Base-by-base conservation (phyloP, 2,888 invertebrate genomes). In the Pinctada fucata region DNA sequence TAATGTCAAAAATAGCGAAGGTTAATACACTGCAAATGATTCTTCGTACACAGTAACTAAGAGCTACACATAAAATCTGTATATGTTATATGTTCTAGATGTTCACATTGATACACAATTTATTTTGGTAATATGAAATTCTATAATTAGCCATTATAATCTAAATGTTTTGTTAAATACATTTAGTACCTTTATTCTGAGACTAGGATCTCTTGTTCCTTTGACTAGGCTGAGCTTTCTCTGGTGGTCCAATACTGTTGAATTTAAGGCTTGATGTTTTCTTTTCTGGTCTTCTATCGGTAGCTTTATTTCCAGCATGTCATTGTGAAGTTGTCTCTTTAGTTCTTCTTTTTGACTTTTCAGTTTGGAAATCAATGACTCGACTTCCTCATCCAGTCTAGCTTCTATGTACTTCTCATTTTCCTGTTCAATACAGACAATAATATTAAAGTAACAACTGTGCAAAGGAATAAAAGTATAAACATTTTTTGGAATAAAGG, bases 151-250 rank as follows among this genome's bases (percentile, higher is more conserved):
- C 31, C 31, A 31, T 31, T 31, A 31, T 31, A 31, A 31, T 31
- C 31, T 31, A 31, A 31, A 31, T 31, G 31, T 31, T 31, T 31
- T 31, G 31, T 31, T 31, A 31, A 31, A 31, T 31, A 31, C 31
- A 31, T 31, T 58, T 6, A 58, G 2, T 70, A 86, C 86, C 82
- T 84, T 83, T 47, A 86, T 83, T 70, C 80, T 75, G 1, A 82
- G 72, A 66, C 81, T 79, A 8, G 80, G 66, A 74, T 86, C 79
- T 72, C 79, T 80, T n/a, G 79, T 80, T 63, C 78, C 78, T 13
- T 83, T 79, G 31, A 86, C 80, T 31, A 78, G 49, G 13, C 83
- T 79, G 3, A 86, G 81, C 66, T 84, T 83, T 64, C 81, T 85
- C 75, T 84, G 79, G 64, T 82, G 75, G 65, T 85, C 82, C 6